phyloP scores from a whole-genome alignment of 2,797 vertebrate species.

The Sitta carolinensis region DNA sequence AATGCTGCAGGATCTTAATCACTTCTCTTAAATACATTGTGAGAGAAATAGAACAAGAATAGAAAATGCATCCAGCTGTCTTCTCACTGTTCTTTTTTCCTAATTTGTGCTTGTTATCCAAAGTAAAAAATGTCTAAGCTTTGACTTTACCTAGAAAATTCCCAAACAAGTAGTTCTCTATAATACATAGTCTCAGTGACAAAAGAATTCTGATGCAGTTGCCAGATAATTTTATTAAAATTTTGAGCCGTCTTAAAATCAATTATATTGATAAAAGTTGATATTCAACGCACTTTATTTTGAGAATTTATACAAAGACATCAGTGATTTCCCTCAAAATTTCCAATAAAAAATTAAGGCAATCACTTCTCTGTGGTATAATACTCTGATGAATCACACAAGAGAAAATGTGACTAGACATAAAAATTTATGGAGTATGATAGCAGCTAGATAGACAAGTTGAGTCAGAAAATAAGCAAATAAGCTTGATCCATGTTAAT shows the following conservation, averaged over 20 bases:
- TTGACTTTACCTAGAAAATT: background rate
- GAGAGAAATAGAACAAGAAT: background rate
- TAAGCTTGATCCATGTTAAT: background rate
- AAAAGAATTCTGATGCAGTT: background rate
- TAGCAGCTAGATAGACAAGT: background rate
- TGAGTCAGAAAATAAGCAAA: background rate
- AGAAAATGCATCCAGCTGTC: background rate
- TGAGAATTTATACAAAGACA: background rate
- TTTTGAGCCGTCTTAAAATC: background rate
- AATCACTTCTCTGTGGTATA: background rate
- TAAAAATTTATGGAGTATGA: fast-evolving
- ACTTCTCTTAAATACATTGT: background rate
- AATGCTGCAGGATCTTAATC: background rate
- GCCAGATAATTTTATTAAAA: background rate
- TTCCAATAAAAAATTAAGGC: background rate
- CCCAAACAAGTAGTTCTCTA: background rate
- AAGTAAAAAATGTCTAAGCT: background rate
- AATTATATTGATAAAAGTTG: background rate
- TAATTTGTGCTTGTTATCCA: background rate
- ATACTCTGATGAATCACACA: background rate
- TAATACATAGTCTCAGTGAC: background rate
- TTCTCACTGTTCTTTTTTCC: background rate
- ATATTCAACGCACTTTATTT: background rate
- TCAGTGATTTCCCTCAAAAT: background rate
- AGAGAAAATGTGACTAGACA: background rate